Base-by-base conservation (phyloP, 1,140 invertebrate genomes). In the Drosophila equinoxialis region DNA sequence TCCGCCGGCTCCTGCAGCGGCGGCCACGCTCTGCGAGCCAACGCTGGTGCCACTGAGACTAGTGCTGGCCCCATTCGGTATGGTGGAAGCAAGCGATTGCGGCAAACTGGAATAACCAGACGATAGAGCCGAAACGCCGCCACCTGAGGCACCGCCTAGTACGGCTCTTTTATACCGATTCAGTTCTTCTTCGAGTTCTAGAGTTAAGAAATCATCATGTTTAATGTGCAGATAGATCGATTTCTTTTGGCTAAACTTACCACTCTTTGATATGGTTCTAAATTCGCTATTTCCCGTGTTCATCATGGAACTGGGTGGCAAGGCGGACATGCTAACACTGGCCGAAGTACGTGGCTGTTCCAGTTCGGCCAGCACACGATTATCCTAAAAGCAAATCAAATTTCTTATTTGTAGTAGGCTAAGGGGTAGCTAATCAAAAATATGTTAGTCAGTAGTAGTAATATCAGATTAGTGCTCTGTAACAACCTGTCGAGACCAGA, bases 281-380 rank as follows among this genome's bases (percentile, higher is more conserved):
- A 90, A 91, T 90, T 92, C 91, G 80, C 90, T 90, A 78, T 90
- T 92, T 81, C 83, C 79, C 68, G 75, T 77, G 73, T 70, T 89
- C 81, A 91, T 79, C 84, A 92, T 92, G 69, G 90, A 92, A 90
- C 91, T 92, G 74, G 82, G 85, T 77, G 87, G 86, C 82, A 92
- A 77, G 55, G 80, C 76, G 65, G 86, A 90, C 78, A 90, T 90
- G 65, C 90, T 90, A 54, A 77, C 77, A 58, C 85, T 91, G 59
- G 83, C 81, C 62, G 91, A 94, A 76, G 94, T 94, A 89, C 96
- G 94, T 74, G 95, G 95, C 92, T 97, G 96, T 91, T 98, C 97
- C 82, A 98, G 93, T 90, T 98, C 97, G 68, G 97, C 97, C 79
- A 98, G 93, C 85, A 98, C 96, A 90, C 96, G 94, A 92, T 95